Conservation (phyloP, 2,888 invertebrate species). For the Loripinus fragilis region DNA sequence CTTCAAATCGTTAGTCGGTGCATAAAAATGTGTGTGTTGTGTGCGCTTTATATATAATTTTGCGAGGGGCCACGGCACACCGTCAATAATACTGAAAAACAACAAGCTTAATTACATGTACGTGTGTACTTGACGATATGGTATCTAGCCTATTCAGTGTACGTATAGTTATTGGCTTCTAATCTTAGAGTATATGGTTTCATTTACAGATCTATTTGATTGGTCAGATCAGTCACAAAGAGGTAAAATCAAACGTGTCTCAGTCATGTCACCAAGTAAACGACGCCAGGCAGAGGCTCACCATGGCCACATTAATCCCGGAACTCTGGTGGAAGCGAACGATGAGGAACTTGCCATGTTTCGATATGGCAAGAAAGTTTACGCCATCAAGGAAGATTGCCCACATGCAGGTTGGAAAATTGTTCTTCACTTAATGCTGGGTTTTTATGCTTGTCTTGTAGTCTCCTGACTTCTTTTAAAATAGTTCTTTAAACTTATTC, state of each 20-base stretch:
- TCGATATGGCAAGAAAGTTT: slow-evolving; percentile 68
- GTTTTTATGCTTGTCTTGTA: background rate
- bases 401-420: slow-evolving; percentile 80
- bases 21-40: no score
- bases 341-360: slow-evolving; percentile 77
- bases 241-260: slow-evolving; percentile 54
- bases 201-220: slow-evolving; percentile 75
- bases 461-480: background rate
- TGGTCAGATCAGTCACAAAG: slow-evolving; percentile 68
- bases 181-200: no score
- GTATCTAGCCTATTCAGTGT: no score
- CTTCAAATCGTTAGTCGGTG: no score
- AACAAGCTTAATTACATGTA: no score
- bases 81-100: no score
- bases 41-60: no score
- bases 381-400: slow-evolving; percentile 77
- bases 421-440: no score
- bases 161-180: no score
- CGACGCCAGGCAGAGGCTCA: slow-evolving; percentile 40
- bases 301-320: slow-evolving; percentile 39
- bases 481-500: no score
- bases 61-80: no score
- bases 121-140: no score
- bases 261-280: slow-evolving; percentile 35
- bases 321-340: slow-evolving; percentile 70